Base-by-base conservation (phyloP, 2,113 vertebrate genomes). In the Spea multiplicata region DNA sequence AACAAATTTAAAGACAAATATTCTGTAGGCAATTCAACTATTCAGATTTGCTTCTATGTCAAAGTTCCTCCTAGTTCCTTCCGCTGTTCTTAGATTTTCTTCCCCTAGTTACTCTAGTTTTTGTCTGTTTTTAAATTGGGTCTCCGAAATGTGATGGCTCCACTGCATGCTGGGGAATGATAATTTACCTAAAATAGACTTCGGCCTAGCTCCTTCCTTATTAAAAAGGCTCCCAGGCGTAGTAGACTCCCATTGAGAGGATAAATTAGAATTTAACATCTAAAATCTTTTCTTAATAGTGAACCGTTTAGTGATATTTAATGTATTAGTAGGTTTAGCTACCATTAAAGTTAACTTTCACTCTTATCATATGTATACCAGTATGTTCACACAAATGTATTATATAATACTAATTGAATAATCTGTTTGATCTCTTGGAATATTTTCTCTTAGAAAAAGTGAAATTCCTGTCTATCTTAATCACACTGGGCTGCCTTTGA, bases 191-290 rank as follows among this genome's bases (percentile, higher is more conserved):
- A 59, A 59, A 59, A 59, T 59, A 59, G 55, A 59, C 55, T 59
- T 2, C 55, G 55, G 55, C 8, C 55, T 59, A 59, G 55, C 55
- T 59, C 55, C 55, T 8, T 59, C 8, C 6, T 59, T 59, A 59
- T 59, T 59, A 59, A 59, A 59, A 13, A 59, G 14, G 10, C 55
- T 59, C 55, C 55, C 55, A 59, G 55, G 55, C 55, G 14, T 59
- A 59, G 55, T 59, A 59, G 55, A 59, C 14, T 59, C 55, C 55
- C 14, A 13, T 13, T 59, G 55, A 59, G 55, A 59, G 55, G 55
- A 59, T 59, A 59, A 59, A 59, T 59, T 59, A 59, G 55, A 59
- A 59, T 59, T 13, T 59, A 59, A 59, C 55, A 59, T 59, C 55
- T 59, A 9, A 59, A 59, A 59, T 59, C 55, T 59, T 9, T 13